A percentile compares a stretch with the other conserved stretches of the same genome.
Evolutionary conservation across 2,113 vertebrate species (phyloP).

Genomic region (Oryzias javanicus): DNA sequence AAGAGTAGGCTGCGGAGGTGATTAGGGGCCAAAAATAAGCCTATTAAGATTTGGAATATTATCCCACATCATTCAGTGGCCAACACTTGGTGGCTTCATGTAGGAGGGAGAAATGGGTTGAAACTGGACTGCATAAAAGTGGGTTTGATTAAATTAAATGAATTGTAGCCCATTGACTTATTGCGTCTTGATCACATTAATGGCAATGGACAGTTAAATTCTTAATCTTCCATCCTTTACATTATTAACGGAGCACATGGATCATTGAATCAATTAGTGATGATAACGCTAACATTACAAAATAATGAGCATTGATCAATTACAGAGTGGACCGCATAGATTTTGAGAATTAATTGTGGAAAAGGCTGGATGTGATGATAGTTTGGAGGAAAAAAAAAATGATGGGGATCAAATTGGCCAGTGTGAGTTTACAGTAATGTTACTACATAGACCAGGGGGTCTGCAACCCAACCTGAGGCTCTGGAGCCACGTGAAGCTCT

Average conservation of each 20-base stretch:
- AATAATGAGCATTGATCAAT: constrained; percentile 67
- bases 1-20: neutral
- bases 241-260: constrained; percentile 71
- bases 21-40: constrained; percentile 1
- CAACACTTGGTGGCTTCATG: constrained; percentile 17
- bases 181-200: constrained; percentile 76
- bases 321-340: constrained; percentile 26
- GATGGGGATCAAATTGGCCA: neutral
- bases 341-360: constrained; percentile 40
- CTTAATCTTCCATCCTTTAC: constrained; percentile 70
- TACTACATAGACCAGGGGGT: too few relatives aligned
- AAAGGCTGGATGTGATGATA: constrained; percentile 17
- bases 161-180: constrained; percentile 71
- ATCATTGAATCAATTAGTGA: constrained; percentile 77
- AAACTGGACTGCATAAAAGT: constrained; percentile 57
- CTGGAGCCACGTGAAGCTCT: too few relatives aligned
- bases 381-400: constrained; percentile 4
- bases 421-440: neutral
- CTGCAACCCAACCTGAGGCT: too few relatives aligned
- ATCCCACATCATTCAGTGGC: constrained; percentile 43
- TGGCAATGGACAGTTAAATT: constrained; percentile 75
- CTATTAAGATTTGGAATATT: constrained; percentile 49
- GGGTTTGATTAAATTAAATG: constrained; percentile 74
- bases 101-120: constrained; percentile 52
- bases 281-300: constrained; percentile 71